Conservation (phyloP, 2,113 vertebrate genomes). For the Hyla sarda region DNA sequence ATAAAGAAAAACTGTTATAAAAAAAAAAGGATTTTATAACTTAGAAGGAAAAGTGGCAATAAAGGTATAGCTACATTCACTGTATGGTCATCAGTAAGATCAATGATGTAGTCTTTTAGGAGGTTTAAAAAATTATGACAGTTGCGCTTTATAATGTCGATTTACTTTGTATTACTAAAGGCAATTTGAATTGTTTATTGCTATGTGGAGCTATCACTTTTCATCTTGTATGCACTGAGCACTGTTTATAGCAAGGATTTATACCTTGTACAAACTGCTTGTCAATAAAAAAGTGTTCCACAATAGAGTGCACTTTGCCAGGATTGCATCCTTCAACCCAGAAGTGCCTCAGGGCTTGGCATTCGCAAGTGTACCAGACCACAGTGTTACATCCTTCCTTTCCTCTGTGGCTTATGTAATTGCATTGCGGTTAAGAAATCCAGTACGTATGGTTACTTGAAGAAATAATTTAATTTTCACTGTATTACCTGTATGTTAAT, state of each 20-base stretch:
- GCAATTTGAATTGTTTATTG: no score
- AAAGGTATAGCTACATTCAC: no score
- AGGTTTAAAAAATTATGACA: no score
- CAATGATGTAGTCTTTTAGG: no score
- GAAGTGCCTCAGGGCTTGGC: conserved; percentile 25
- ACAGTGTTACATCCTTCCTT: not conserved
- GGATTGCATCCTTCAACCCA: not conserved
- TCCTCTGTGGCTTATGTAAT: not conserved
- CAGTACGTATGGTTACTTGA: not conserved
- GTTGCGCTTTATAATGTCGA: no score
- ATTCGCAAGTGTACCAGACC: not conserved
- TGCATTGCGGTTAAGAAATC: not conserved
- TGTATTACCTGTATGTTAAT: no score
- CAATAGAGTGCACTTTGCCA: conserved; percentile 3
- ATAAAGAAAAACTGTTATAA: no score
- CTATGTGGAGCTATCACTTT: not conserved
- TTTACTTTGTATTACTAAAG: no score
- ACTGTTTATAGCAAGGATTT: not conserved
- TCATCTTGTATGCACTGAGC: not conserved
- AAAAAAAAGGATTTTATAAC: no score
- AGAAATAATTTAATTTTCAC: no score
- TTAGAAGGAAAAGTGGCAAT: no score
- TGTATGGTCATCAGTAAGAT: no score
- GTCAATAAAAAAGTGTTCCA: not conserved
- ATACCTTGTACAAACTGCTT: not conserved